These are phyloP conservation scores for Drosophila fuyamai DNA, from an alignment of 1,140 invertebrate species.

Conservation along the genomic window DNA sequence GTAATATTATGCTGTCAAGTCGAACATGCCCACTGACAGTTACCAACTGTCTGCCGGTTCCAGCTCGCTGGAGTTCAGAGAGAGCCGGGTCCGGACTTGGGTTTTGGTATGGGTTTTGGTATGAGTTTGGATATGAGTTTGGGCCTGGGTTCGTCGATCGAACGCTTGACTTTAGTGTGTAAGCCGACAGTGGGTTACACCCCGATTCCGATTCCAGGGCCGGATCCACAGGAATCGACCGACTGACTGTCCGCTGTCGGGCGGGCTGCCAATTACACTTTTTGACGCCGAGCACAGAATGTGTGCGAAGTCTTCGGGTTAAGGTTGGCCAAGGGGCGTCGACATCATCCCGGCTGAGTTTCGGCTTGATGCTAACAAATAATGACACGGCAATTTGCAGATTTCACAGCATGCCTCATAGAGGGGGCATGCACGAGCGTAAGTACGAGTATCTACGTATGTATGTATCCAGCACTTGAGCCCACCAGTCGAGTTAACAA, in stretches of 20 bases:
- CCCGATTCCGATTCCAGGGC: constrained; percentile 21
- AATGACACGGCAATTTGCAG: constrained; percentile 85
- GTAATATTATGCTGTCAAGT: constrained; percentile 83
- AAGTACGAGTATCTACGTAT: constrained; percentile 49
- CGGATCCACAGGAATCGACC: constrained; percentile 25
- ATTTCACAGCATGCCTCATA: constrained; percentile 78
- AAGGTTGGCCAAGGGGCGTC: constrained; percentile 33
- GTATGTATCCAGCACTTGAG: constrained; percentile 51
- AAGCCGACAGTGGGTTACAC: constrained; percentile 69
- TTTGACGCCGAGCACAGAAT: constrained; percentile 61
- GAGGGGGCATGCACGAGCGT: constrained; percentile 21
- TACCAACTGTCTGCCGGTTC: constrained; percentile 70
- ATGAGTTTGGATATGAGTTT: no score
- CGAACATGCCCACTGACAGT: constrained; percentile 82
- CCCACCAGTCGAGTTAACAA: constrained; percentile 68
- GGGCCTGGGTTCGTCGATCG: background rate
- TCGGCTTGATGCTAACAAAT: constrained; percentile 83
- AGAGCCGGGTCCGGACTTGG: no score
- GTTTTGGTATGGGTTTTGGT: no score
- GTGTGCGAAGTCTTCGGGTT: constrained; percentile 6
- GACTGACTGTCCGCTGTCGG: constrained; percentile 10
- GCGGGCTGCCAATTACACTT: constrained; percentile 78
- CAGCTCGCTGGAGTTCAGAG: constrained; percentile 38
- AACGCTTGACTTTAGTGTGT: constrained; percentile 60
- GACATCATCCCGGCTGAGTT: constrained; percentile 45